Percentiles rank a stretch among this genome's conserved stretches.
phyloP scores from a whole-genome alignment of 2,797 vertebrate species.

The Ceryle rudis region DNA sequence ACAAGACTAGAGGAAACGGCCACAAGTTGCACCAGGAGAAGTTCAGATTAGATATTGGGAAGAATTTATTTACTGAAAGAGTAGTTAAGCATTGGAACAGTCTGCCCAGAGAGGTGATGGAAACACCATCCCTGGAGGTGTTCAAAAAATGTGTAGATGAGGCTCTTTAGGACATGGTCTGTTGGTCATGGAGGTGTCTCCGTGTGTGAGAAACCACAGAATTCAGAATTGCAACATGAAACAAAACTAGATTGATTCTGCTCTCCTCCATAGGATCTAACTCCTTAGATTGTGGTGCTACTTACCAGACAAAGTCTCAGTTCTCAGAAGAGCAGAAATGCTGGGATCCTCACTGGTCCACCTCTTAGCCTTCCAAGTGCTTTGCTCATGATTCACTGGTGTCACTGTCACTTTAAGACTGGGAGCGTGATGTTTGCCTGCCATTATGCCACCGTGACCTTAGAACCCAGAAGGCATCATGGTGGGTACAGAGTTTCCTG shows the following conservation, averaged over 20 bases:
- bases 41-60: no score
- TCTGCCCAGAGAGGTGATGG: no score
- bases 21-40: no score
- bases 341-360: neutral
- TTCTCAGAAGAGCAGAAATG: neutral
- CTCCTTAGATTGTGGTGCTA: neutral
- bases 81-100: no score
- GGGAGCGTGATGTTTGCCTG: no score
- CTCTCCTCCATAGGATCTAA: neutral
- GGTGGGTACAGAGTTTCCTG: neutral
- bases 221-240: neutral
- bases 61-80: no score
- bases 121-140: no score
- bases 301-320: neutral
- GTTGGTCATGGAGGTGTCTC: no score
- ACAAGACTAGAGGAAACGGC: no score
- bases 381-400: neutral
- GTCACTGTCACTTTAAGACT: no score
- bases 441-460: neutral
- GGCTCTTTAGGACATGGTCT: no score
- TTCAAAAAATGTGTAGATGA: no score
- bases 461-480: neutral
- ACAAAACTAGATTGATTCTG: neutral
- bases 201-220: neutral
- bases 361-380: neutral